These are phyloP conservation scores for Nemurella pictetii DNA, from an alignment of 2,888 invertebrate genomes.

Conservation along the genomic window DNA sequence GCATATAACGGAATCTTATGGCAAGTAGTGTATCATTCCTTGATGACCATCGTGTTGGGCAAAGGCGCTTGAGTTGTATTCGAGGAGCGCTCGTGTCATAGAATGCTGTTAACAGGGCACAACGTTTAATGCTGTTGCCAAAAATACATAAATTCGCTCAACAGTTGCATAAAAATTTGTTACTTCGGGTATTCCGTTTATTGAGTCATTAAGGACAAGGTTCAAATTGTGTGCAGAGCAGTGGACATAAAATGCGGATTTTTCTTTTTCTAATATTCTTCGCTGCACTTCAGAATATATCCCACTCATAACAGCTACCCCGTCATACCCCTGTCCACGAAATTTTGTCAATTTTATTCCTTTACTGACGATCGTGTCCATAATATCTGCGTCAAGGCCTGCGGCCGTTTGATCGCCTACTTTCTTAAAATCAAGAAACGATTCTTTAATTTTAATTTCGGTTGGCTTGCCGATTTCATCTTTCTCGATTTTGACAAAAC, in stretches of 20 bases:
- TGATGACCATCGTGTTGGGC: constrained; percentile 7
- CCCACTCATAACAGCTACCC: constrained; percentile 41
- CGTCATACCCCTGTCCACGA: constrained; percentile 43
- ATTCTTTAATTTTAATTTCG: constrained; percentile 37
- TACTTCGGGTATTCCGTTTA: neutral
- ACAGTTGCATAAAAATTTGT: neutral
- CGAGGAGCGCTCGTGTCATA: neutral
- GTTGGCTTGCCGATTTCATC: constrained; percentile 35
- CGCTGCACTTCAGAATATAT: constrained; percentile 42
- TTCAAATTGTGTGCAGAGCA: constrained; percentile 24
- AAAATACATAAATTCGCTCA: constrained; percentile 1
- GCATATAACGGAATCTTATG: neutral
- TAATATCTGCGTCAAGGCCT: constrained; percentile 33
- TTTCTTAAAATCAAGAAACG: constrained; percentile 38
- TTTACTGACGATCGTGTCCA: constrained; percentile 32
- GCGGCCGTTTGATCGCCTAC: constrained; percentile 33
- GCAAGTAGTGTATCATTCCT: neutral
- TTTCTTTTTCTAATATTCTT: constrained; percentile 32
- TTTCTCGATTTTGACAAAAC: constrained; percentile 39
- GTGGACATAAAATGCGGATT: constrained; percentile 38
- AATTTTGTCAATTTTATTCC: constrained; percentile 37
- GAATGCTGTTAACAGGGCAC: neutral
- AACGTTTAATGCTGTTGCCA: neutral
- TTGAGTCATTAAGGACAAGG: neutral
- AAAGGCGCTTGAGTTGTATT: neutral